These are phyloP conservation scores for Aethina tumida DNA, from an alignment of 1,140 invertebrate genomes.

Conservation along the genomic window DNA sequence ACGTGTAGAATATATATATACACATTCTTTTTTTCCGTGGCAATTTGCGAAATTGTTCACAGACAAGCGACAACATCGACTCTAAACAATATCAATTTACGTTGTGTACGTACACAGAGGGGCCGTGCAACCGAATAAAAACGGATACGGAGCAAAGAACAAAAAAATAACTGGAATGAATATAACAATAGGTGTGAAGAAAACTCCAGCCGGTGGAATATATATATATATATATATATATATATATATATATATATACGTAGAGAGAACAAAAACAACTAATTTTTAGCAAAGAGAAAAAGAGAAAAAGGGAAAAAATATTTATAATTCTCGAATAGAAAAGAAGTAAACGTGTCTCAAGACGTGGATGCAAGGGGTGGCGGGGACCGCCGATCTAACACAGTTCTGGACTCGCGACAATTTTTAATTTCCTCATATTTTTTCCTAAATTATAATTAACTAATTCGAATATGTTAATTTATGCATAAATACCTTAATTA, in stretches of 20 bases:
- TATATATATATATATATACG: too few relatives aligned
- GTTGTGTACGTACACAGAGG: too few relatives aligned
- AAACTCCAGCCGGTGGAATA: neutral
- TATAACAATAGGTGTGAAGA: constrained; percentile 5
- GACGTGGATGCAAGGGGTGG: constrained; percentile 5
- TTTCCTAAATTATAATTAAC: too few relatives aligned
- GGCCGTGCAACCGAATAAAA: too few relatives aligned
- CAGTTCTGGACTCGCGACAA: too few relatives aligned
- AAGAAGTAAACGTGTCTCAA: constrained; percentile 22
- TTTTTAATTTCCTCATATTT: too few relatives aligned
- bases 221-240: too few relatives aligned
- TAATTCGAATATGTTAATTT: too few relatives aligned
- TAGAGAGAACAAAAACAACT: constrained; percentile 20
- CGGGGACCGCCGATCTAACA: too few relatives aligned
- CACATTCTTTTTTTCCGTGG: constrained; percentile 8
- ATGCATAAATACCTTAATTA: too few relatives aligned
- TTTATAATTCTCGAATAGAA: constrained; percentile 26
- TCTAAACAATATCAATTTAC: constrained; percentile 11
- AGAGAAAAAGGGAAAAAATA: constrained; percentile 22
- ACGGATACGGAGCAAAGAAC: constrained; percentile 4
- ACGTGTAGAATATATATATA: too few relatives aligned
- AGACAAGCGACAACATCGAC: constrained; percentile 3
- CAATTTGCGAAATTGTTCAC: constrained; percentile 7
- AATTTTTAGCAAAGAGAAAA: constrained; percentile 18
- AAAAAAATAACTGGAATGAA: constrained; percentile 3